Evolutionary conservation across 2,888 invertebrate genomes (phyloP).

Genomic region (Drosophila bunnanda): DNA sequence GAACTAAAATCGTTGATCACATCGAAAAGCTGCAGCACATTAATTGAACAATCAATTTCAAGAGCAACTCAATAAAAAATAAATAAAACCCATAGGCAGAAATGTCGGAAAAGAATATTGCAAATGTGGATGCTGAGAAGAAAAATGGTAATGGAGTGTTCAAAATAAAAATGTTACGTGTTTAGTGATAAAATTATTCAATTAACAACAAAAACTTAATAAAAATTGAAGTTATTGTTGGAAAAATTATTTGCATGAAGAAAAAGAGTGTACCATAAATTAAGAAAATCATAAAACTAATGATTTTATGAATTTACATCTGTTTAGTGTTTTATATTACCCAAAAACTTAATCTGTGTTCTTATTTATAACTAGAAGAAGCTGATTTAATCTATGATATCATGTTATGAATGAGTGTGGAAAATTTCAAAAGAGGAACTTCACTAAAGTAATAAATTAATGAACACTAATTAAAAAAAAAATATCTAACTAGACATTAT

Average conservation of each 20-base stretch:
- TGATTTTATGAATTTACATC: background rate
- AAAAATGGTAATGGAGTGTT: conserved; percentile 32
- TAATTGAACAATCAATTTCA: conserved; percentile 41
- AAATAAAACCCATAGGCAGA: background rate
- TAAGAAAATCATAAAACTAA: background rate
- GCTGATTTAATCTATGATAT: background rate
- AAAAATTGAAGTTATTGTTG: background rate
- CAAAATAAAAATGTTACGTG: background rate
- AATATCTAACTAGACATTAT: background rate
- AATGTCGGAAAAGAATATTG: conserved; percentile 29
- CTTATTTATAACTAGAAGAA: background rate
- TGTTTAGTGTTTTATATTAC: background rate
- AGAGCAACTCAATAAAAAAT: conserved; percentile 30
- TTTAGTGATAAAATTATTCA: background rate
- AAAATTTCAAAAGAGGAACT: background rate
- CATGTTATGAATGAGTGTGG: conserved; percentile 1
- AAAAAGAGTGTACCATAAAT: background rate
- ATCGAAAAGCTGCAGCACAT: conserved; percentile 19
- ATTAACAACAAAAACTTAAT: background rate
- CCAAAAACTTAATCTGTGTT: background rate
- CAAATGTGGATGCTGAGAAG: conserved; percentile 24
- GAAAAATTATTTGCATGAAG: background rate
- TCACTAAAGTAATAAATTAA: background rate
- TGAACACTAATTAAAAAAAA: background rate
- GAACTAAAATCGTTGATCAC: conserved; percentile 12